Conservation (phyloP, 2,797 vertebrate species). For the Babyrousa celebensis region DNA sequence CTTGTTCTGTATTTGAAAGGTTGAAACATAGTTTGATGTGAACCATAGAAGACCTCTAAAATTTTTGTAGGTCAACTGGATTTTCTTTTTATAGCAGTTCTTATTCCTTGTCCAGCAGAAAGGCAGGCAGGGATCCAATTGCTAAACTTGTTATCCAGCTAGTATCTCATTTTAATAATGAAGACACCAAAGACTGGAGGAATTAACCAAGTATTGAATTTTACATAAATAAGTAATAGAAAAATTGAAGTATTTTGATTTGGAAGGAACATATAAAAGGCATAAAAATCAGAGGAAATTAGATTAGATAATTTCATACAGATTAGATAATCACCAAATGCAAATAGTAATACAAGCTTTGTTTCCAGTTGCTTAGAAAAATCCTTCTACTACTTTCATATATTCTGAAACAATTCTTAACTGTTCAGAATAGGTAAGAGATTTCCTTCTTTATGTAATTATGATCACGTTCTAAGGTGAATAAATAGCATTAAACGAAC, state of each 20-base stretch:
- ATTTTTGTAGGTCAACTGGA: not conserved
- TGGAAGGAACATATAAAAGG: not conserved
- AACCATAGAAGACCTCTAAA: not conserved
- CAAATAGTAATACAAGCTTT: not conserved
- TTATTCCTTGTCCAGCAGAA: not conserved
- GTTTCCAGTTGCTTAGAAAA: not conserved
- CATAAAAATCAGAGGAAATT: constrained; percentile 7
- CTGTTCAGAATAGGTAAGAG: not conserved
- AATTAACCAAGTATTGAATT: not conserved
- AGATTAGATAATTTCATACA: no score
- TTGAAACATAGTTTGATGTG: not conserved
- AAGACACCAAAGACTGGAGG: not conserved
- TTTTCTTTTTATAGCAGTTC: not conserved
- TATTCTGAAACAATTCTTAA: not conserved
- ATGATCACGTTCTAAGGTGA: not conserved
- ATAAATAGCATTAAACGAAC: not conserved
- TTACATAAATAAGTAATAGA: constrained; percentile 17
- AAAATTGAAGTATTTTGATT: not conserved
- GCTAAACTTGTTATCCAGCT: not conserved
- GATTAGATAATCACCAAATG: not conserved
- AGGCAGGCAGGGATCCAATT: not conserved
- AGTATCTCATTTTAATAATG: not conserved
- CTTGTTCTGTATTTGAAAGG: not conserved
- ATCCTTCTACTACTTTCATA: not conserved
- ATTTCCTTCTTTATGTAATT: constrained; percentile 22